These are phyloP conservation scores for Cyphomyrmex costatus DNA, from an alignment of 1,140 invertebrate species.

Conservation along the genomic window DNA sequence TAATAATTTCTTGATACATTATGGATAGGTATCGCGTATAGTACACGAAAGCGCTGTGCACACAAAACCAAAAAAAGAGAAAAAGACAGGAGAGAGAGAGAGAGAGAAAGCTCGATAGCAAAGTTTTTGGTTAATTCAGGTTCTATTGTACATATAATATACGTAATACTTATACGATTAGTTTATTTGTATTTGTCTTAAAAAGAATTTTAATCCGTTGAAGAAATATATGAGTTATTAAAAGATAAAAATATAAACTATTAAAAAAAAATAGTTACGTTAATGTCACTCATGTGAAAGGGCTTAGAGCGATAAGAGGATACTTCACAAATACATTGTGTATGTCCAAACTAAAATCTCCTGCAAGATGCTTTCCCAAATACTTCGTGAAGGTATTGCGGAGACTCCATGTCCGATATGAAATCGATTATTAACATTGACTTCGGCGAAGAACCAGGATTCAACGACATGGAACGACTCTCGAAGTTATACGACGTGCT, in stretches of 20 bases:
- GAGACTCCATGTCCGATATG: constrained; percentile 36
- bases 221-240: too few species aligned
- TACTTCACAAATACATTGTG: constrained; percentile 29
- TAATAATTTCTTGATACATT: too few species aligned
- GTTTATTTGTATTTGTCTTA: too few species aligned
- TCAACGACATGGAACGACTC: constrained; percentile 55
- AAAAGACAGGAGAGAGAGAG: too few species aligned
- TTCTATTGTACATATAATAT: too few species aligned
- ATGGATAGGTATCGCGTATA: too few species aligned
- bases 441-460: constrained; percentile 29
- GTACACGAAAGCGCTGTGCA: too few species aligned
- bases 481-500: constrained; percentile 64
- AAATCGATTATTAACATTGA: constrained; percentile 58
- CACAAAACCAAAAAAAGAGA: too few species aligned
- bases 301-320: background rate
- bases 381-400: background rate
- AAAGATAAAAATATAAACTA: background rate
- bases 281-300: background rate
- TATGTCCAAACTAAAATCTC: constrained; percentile 30
- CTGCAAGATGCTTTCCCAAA: background rate
- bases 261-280: constrained; percentile 11
- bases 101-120: too few species aligned
- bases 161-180: too few species aligned
- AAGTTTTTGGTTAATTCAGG: too few species aligned
- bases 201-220: too few species aligned